Evolutionary conservation across 2,888 invertebrate species (phyloP), one percentile per base, ranked within the genome.

Genomic region (Arrhopalites spinosus): DNA sequence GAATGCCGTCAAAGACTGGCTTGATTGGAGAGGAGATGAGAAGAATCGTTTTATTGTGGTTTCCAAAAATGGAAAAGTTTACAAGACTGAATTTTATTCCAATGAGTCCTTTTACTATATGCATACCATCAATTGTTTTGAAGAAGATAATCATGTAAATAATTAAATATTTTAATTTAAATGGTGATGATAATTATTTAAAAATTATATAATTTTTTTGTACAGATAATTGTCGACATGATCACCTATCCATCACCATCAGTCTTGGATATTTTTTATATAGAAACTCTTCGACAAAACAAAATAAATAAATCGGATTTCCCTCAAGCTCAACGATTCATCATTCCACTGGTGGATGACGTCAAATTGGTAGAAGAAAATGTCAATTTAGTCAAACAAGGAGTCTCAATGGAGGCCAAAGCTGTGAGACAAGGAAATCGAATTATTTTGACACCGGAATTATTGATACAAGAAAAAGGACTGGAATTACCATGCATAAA

Each of bases 91-190:
- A 30, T 87, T 85, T 80, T 59, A 59, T 23, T 71, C 87, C 0
- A 84, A 84, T 7, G 84, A 85, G 27, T 83, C 87, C 1, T 86
- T 88, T 80, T 88, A 88, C 83, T 85, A 85, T 56, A 87, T 88
- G 83, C 88, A 89, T 81, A 86, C 87, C 78, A 85, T 87, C 73
- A 89, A 89, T 81, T 85, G 87, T 23, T 88, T 86, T 81, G 88
- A 89, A 83, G 86, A 86, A 53, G 85, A 86, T 66, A 85, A 84
- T 29, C 85, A 86, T 77, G 84, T 84, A 71, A 23, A 17, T 13
- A 25, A 25, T 67, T 20, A 47, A 29, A 3, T 36, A 36, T 36
- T 36, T 11, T 36, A 3, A 36, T 36, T 36, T 36, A 36, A 11
- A 7, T 36, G 36, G 36, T 36, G 36, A 36, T 36, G 5, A 36